Evolutionary conservation across 2,888 invertebrate genomes (phyloP).

Genomic region (Callyntrura guangdongensis): DNA sequence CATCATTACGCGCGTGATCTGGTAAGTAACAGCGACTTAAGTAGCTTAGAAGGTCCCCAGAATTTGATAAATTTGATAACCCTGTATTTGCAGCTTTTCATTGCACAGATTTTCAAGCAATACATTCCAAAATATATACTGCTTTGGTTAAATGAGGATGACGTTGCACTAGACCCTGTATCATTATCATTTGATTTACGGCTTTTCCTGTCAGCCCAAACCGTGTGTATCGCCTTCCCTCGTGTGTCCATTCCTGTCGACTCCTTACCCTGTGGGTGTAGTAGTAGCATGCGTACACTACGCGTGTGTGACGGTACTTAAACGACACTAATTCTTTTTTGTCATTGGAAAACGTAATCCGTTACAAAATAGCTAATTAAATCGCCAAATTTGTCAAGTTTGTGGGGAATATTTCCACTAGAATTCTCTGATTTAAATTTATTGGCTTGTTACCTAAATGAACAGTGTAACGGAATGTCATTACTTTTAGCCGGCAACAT

Average conservation of each 20-base stretch:
- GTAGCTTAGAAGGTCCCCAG: background rate
- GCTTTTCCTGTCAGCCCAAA: background rate
- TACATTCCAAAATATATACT: background rate
- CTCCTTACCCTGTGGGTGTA: background rate
- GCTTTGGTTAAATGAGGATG: background rate
- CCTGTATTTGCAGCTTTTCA: background rate
- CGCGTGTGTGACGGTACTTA: background rate
- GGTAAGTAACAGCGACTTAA: background rate
- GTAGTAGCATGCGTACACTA: background rate
- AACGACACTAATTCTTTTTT: background rate
- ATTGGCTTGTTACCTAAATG: too few relatives aligned
- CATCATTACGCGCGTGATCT: background rate
- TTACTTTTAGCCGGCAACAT: too few relatives aligned
- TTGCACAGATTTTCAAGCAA: background rate
- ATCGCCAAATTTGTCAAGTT: constrained; percentile 15
- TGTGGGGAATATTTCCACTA: background rate
- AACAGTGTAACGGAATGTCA: too few relatives aligned
- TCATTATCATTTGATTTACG: constrained; percentile 3
- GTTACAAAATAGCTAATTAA: constrained; percentile 30
- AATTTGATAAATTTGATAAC: constrained; percentile 1
- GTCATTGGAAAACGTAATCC: background rate
- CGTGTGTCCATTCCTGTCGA: too few relatives aligned
- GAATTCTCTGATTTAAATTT: too few relatives aligned
- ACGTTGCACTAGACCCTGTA: background rate
- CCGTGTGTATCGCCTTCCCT: too few relatives aligned